phyloP scores from a whole-genome alignment of 2,888 invertebrate species.

The Epistrophe grossulariae region DNA sequence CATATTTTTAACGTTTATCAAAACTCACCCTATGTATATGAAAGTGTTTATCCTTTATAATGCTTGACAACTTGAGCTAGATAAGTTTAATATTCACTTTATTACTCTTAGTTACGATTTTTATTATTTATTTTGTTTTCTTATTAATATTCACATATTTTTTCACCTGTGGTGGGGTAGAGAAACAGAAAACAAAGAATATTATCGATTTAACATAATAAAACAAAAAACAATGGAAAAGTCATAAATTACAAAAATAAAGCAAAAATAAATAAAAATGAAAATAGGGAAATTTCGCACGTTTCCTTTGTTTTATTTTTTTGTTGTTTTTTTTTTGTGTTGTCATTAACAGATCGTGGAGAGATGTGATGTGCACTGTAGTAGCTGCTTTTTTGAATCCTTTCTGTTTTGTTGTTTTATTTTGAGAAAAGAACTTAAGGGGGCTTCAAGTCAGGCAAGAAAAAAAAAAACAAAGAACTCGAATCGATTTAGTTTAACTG shows the following conservation, averaged over 20 bases:
- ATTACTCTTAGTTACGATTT: slow-evolving; percentile 26
- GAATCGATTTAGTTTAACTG: slow-evolving; percentile 69
- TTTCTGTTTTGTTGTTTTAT: slow-evolving; percentile 4
- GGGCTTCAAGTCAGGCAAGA: slow-evolving; percentile 25
- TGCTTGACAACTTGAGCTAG: slow-evolving; percentile 44
- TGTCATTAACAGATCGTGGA: slow-evolving; percentile 40
- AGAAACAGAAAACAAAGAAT: slow-evolving; percentile 52
- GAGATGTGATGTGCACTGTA: slow-evolving; percentile 39
- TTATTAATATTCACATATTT: slow-evolving; percentile 51
- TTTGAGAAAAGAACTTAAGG: slow-evolving; percentile 11
- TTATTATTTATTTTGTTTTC: not conserved
- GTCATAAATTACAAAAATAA: slow-evolving; percentile 33
- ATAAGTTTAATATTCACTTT: slow-evolving; percentile 39
- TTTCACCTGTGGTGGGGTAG: slow-evolving; percentile 51
- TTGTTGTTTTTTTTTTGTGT: slow-evolving; percentile 14
- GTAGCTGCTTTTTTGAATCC: slow-evolving; percentile 11
- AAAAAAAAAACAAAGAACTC: slow-evolving; percentile 43
- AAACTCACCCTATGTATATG: slow-evolving; percentile 54
- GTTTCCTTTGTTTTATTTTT: slow-evolving; percentile 34
- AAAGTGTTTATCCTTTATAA: slow-evolving; percentile 59
- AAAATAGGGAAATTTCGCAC: slow-evolving; percentile 36
- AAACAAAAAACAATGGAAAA: slow-evolving; percentile 36
- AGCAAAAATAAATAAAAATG: not conserved
- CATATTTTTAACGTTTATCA: slow-evolving; percentile 2
- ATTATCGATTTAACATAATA: slow-evolving; percentile 62